A percentile compares a stretch with the other conserved stretches of the same genome.
Conservation (phyloP, 1,140 invertebrate species). For the Vanessa tameamea region DNA sequence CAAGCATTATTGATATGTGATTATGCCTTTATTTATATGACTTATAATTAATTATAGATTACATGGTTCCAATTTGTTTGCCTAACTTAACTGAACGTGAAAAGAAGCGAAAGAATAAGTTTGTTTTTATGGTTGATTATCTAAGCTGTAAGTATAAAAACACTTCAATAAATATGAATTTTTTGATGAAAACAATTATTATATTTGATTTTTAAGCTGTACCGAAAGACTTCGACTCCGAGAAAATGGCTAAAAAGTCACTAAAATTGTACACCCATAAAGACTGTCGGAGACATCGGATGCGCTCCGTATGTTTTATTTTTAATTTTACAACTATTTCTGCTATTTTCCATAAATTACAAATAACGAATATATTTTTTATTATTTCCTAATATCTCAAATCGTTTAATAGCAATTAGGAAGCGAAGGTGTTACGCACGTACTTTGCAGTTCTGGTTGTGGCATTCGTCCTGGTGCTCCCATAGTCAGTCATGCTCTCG, state of each 20-base stretch:
- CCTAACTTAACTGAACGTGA: conserved; percentile 54
- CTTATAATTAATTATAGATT: conserved; percentile 49
- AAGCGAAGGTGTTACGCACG: conserved; percentile 63
- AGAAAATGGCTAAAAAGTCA: conserved; percentile 68
- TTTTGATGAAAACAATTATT: background rate
- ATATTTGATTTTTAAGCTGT: conserved; percentile 51
- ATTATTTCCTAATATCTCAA: background rate
- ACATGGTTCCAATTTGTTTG: conserved; percentile 65
- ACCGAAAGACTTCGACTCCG: conserved; percentile 63
- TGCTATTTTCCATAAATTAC: background rate
- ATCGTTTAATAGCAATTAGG: conserved; percentile 49
- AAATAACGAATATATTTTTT: background rate
- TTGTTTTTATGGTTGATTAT: conserved; percentile 66
- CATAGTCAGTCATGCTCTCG: conserved; percentile 54
- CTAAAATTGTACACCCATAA: conserved; percentile 66
- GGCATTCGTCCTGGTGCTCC: conserved; percentile 63
- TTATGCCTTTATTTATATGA: background rate
- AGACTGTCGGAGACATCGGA: conserved; percentile 60
- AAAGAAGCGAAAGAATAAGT: conserved; percentile 51
- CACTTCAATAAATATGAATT: background rate
- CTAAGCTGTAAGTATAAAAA: conserved; percentile 58
- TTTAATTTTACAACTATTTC: background rate
- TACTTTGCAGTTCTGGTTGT: conserved; percentile 65
- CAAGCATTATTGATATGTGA: background rate
- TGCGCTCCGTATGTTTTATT: conserved; percentile 48